A percentile compares a stretch with the other conserved stretches of the same genome.
Conservation (phyloP, 2,113 vertebrate species). For the Cygnus atratus region DNA sequence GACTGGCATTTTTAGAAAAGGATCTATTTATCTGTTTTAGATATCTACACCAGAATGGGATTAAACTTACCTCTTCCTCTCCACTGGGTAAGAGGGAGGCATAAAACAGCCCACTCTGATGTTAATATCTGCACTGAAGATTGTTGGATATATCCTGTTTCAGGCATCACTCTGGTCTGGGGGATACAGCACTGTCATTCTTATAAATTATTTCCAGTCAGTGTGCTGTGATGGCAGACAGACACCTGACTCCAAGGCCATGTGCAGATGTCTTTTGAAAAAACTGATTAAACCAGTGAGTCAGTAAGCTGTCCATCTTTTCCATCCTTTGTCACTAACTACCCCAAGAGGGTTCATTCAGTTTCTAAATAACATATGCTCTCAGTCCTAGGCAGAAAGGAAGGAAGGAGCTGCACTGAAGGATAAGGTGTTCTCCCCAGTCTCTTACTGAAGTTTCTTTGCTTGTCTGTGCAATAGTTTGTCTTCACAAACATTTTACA, state of each 20-base stretch:
- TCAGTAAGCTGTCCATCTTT: not conserved
- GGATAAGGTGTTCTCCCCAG: not conserved
- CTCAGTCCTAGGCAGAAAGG: not conserved
- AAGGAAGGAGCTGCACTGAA: not conserved
- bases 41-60: not conserved
- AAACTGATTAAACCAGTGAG: not conserved
- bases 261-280: not conserved
- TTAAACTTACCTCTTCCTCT: not conserved
- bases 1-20: not conserved
- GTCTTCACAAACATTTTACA: not conserved
- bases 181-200: too few species aligned
- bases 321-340: not conserved
- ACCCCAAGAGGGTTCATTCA: not conserved
- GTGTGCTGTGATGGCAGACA: not conserved
- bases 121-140: not conserved
- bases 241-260: not conserved
- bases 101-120: not conserved
- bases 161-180: not conserved
- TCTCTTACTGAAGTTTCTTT: not conserved
- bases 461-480: not conserved
- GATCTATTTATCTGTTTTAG: not conserved
- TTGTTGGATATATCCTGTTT: not conserved
- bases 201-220: not conserved
- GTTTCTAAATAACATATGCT: not conserved
- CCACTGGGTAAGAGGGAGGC: not conserved